Evolutionary conservation across 2,797 vertebrate genomes (phyloP).

Genomic region (Thamnophis elegans): DNA sequence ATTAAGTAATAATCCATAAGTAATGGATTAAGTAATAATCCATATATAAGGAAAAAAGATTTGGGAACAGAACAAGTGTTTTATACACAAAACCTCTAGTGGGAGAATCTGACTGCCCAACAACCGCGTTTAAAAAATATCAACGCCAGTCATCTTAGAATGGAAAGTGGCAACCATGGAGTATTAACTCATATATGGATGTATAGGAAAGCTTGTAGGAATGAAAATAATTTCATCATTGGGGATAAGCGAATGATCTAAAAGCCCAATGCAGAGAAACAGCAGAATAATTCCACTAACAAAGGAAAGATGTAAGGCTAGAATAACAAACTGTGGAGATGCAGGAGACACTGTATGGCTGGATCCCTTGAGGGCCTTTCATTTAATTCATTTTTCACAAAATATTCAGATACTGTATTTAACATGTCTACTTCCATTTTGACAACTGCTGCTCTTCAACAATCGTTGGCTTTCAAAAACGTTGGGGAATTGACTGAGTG

Average conservation of each 20-base stretch:
- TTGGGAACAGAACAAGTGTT: neutral
- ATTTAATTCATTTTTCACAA: neutral
- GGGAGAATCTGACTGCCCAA: neutral
- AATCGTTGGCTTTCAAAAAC: neutral
- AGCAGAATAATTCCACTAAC: neutral
- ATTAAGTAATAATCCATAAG: neutral
- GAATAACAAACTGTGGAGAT: neutral
- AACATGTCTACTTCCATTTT: neutral
- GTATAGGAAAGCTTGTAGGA: neutral
- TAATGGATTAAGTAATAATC: neutral
- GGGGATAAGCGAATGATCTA: neutral
- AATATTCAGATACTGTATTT: neutral
- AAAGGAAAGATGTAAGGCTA: neutral
- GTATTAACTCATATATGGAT: neutral
- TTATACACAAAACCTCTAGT: neutral
- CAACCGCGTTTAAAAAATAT: neutral
- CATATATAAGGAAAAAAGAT: neutral
- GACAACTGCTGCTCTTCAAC: neutral
- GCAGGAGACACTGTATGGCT: neutral
- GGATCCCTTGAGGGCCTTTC: neutral
- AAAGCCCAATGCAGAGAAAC: neutral
- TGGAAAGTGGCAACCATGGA: neutral
- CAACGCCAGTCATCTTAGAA: neutral
- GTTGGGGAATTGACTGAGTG: neutral
- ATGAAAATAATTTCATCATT: neutral